A percentile compares a stretch with the other conserved stretches of the same genome.
These are phyloP conservation scores for Cheilosia pagana DNA, from an alignment of 2,888 invertebrate species.

Conservation along the genomic window DNA sequence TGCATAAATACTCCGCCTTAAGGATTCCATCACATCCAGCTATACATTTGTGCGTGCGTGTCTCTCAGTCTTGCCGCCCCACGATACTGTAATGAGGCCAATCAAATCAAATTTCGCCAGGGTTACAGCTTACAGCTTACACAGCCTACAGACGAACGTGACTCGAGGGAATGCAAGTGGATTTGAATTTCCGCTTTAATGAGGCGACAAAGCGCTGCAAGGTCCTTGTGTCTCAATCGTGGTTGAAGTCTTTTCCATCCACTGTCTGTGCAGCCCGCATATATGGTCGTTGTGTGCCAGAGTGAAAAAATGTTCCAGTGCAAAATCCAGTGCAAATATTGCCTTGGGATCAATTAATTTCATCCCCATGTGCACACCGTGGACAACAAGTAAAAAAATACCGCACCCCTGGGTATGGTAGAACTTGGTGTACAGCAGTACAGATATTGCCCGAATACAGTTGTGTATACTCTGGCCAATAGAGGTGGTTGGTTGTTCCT, in stretches of 20 bases:
- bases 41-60: not conserved
- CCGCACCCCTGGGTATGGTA: not conserved
- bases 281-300: not conserved
- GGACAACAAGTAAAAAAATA: not conserved
- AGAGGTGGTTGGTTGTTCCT: not conserved
- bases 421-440: constrained; percentile 3
- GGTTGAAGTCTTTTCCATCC: not conserved
- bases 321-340: constrained; percentile 19
- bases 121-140: not conserved
- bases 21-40: not conserved
- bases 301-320: constrained; percentile 29
- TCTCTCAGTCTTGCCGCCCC: not conserved
- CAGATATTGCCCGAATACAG: not conserved
- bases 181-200: constrained; percentile 36
- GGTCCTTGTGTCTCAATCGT: not conserved
- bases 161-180: constrained; percentile 7
- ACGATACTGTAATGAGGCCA: constrained; percentile 24
- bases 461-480: constrained; percentile 12
- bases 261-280: not conserved
- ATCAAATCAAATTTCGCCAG: constrained; percentile 22
- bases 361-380: constrained; percentile 5
- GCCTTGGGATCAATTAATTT: constrained; percentile 50
- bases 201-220: constrained; percentile 3
- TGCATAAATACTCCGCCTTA: no score
- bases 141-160: constrained; percentile 5